Evolutionary conservation across 2,113 vertebrate species (phyloP), one percentile per base, ranked within the genome.

Genomic region (Dasyornis broadbenti): DNA sequence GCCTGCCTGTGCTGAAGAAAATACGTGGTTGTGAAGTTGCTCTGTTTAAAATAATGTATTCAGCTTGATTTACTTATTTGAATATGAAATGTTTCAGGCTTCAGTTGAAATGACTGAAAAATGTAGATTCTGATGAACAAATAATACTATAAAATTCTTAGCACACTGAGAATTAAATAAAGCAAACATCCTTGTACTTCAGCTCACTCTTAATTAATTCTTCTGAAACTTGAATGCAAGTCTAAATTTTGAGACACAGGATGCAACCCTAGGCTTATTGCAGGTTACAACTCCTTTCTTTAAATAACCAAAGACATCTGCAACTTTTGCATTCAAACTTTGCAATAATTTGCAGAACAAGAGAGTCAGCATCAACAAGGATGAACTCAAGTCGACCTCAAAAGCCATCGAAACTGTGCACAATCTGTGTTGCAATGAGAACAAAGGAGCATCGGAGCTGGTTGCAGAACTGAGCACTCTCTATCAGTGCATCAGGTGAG

Each of bases 401-500:
- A 99, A 99, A 94, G 99, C 99, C 21, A 98, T 99, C 2, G 99
- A 99, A 91, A 99, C 99, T 0, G 99, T 99, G 30, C 99, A 99
- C 96, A 99, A 98, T 75, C 96, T 99, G 71, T 99, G 99, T 92
- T 99, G 99, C 96, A 99, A 99, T 10, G 99, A 99, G 96, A 99
- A 99, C 98, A 99, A 99, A 96, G 99, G 99, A 17, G 99, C 99
- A 2, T 99, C 99, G 0, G 99, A 99, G 80, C 96, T 99, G 61
- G 99, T 99, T 87, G 99, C 99, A 12, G 99, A 99, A 68, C 98
- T 99, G 56, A 98, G 99, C 71, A 99, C 99, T 2, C 98, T 99
- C 15, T 99, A 99, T 89, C 99, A 99, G 97, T 99, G 99, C 68
- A 98, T 98, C 86, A 94, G 98, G 98, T 98, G 94, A 93, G 97